Evolutionary conservation across 1,140 invertebrate species (phyloP), one percentile per base, ranked within the genome.

Genomic region (Tetramorium simillimum): DNA sequence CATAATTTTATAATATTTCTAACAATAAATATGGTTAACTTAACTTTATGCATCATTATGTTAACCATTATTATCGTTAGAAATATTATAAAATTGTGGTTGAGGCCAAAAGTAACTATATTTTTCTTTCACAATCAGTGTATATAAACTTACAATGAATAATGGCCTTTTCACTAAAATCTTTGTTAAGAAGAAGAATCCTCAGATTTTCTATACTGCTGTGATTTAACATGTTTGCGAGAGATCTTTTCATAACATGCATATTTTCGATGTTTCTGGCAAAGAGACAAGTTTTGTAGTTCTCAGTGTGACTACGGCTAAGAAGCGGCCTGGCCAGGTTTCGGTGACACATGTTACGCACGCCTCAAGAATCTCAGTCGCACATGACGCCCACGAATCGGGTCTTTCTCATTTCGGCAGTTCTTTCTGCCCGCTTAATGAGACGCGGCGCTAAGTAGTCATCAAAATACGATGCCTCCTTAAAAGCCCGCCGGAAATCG

Each of bases 261-360:
- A 3, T 49, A 60, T 7, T 67, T 40, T 37, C 28, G 16, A 37
- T 78, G 16, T 40, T 81, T 18, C 37, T 46, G 21, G 21, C 6
- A 16, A 4, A 53, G n/a, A 21, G 21, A 21, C 9, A 16, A 0
- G 21, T 58, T 60, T 24, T 49, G 12, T 46, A 40, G 18, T 73
- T 65, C 40, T 77, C 33, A 53, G 46, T 78, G 82, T 75, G 58
- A 85, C 63, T 67, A 51, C 49, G 82, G 56, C 56, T 72, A 60
- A 62, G 10, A 46, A 86, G n/a, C 24, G 37, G 24, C 37, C 14
- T 49, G 62, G 49, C 12, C 88, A 67, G 53, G 53, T 62, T 18
- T n/a, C 33, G 33, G 56, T 65, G 84, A 92, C 91, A 91, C 84
- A 80, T 92, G 91, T 92, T 84, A 78, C 53, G 62, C 91, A 92